These are phyloP conservation scores for Drosophila triauraria DNA, from an alignment of 1,140 invertebrate genomes.

Conservation along the genomic window DNA sequence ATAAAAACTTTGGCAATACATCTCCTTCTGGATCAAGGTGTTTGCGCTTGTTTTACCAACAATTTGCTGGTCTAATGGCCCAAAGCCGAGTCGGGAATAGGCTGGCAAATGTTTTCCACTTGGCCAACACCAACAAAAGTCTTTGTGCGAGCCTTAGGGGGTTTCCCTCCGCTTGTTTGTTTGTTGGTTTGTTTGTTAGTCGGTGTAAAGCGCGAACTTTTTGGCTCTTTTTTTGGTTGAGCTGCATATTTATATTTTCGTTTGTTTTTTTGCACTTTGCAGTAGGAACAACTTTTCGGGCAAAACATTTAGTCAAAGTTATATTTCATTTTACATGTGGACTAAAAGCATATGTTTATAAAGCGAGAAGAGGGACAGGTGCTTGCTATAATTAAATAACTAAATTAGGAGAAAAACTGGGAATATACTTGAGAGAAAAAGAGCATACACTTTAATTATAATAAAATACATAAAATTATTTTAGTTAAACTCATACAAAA, in stretches of 20 bases:
- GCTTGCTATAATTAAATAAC: neutral
- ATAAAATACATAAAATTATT: neutral
- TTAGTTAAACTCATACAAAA: neutral
- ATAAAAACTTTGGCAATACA: slow-evolving; percentile 30
- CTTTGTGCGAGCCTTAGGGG: slow-evolving; percentile 44
- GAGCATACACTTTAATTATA: too few species aligned
- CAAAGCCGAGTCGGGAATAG: slow-evolving; percentile 41
- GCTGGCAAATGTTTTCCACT: slow-evolving; percentile 77
- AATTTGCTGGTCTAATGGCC: slow-evolving; percentile 73
- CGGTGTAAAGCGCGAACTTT: slow-evolving; percentile 61
- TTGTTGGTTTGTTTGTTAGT: slow-evolving; percentile 43
- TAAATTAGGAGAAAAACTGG: neutral
- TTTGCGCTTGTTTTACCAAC: slow-evolving; percentile 83
- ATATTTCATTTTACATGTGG: slow-evolving; percentile 29
- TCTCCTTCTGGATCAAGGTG: slow-evolving; percentile 57
- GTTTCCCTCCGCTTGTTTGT: slow-evolving; percentile 38
- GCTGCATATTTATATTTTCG: slow-evolving; percentile 43
- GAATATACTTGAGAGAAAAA: neutral
- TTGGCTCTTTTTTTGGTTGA: slow-evolving; percentile 20
- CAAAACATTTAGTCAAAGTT: slow-evolving; percentile 69
- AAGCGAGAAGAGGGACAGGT: neutral
- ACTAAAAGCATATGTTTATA: slow-evolving; percentile 40
- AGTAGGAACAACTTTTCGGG: slow-evolving; percentile 56
- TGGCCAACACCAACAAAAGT: slow-evolving; percentile 68
- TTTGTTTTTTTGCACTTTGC: slow-evolving; percentile 42